Evolutionary conservation across 2,797 vertebrate genomes (phyloP).

Genomic region (Pseudotriccus pelzelni): DNA sequence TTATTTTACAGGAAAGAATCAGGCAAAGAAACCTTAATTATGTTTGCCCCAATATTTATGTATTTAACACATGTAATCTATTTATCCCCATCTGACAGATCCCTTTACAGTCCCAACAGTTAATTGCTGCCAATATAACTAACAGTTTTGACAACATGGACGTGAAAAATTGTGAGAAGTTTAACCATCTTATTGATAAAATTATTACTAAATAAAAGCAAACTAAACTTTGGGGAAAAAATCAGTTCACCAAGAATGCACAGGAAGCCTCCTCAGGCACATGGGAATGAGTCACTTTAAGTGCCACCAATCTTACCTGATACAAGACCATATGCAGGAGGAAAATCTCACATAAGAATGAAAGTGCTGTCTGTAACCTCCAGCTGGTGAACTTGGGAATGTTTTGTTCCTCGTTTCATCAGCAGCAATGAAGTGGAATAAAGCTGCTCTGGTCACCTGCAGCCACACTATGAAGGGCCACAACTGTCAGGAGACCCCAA

Average conservation of each 20-base stretch:
- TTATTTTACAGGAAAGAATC: constrained; percentile 22
- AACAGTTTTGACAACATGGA: background rate
- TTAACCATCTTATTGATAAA: background rate
- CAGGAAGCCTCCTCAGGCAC: background rate
- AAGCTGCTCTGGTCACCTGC: background rate
- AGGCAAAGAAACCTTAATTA: background rate
- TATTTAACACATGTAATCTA: background rate
- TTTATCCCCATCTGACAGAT: background rate
- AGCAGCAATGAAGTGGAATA: background rate
- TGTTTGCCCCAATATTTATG: background rate
- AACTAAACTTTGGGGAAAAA: background rate
- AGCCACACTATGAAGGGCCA: background rate
- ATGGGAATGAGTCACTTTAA: background rate
- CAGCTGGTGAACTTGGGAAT: background rate
- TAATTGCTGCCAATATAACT: background rate
- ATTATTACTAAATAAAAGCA: background rate
- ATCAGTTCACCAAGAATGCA: background rate
- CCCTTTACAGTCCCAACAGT: background rate
- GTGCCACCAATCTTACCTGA: background rate
- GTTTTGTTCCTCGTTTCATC: background rate
- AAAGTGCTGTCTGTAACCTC: background rate
- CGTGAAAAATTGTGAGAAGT: background rate
- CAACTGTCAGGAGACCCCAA: background rate
- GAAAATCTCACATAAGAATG: background rate
- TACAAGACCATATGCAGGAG: background rate